Evolutionary conservation across 2,113 vertebrate genomes (phyloP).

Genomic region (Syngnathus scovelli): DNA sequence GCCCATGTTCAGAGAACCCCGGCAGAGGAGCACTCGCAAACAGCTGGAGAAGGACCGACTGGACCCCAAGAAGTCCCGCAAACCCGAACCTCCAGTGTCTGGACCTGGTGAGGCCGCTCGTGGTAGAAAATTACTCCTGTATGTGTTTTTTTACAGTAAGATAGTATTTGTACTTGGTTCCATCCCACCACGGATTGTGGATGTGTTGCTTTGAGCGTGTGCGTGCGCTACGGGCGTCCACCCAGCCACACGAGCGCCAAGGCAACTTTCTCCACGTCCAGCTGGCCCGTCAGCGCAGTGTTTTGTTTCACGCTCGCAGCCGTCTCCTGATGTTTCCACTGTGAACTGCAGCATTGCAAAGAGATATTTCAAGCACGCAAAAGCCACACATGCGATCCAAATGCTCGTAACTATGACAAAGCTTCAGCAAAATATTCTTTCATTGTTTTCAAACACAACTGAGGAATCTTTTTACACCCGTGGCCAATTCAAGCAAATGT

Average conservation of each 20-base stretch:
- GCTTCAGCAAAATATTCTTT: neutral
- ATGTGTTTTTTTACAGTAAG: no score
- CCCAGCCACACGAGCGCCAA: constrained; percentile 12
- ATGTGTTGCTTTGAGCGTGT: constrained; percentile 7
- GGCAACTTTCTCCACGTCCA: constrained; percentile 35
- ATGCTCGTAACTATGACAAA: neutral
- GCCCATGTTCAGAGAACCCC: constrained; percentile 97
- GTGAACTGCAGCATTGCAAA: constrained; percentile 1
- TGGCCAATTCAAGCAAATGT: no score
- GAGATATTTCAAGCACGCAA: neutral
- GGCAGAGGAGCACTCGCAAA: constrained; percentile 91
- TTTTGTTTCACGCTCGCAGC: constrained; percentile 13
- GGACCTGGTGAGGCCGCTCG: constrained; percentile 90
- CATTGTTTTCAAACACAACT: neutral
- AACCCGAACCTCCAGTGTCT: constrained; percentile 93
- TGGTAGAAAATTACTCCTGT: no score
- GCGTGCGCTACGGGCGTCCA: neutral
- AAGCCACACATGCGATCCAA: neutral
- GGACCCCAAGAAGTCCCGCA: constrained; percentile 92
- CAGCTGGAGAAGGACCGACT: constrained; percentile 95
- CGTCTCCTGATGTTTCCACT: constrained; percentile 12
- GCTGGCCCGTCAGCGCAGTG: constrained; percentile 15
- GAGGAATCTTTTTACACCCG: no score
- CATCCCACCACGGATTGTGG: constrained; percentile 18
- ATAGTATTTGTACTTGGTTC: neutral